These are phyloP conservation scores for Drosophila tsacasi DNA, from an alignment of 1,140 invertebrate species.

Conservation along the genomic window DNA sequence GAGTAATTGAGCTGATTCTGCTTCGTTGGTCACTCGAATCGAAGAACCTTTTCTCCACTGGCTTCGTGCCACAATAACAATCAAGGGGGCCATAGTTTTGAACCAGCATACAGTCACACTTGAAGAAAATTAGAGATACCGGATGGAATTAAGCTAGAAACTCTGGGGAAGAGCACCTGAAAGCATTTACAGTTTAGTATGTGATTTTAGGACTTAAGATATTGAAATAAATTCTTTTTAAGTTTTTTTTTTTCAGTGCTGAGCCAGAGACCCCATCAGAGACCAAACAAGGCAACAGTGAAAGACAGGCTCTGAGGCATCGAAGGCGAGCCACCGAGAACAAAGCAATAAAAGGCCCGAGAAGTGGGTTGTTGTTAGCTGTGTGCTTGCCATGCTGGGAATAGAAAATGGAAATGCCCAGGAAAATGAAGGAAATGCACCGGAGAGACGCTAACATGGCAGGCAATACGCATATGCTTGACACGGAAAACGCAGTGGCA, in stretches of 20 bases:
- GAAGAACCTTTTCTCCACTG: conserved; percentile 24
- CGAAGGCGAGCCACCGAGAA: conserved; percentile 49
- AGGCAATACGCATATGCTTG: conserved; percentile 70
- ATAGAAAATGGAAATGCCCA: conserved; percentile 54
- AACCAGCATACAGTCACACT: conserved; percentile 6
- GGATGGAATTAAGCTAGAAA: no score
- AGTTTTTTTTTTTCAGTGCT: conserved; percentile 19
- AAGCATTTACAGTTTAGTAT: no score
- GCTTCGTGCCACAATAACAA: conserved; percentile 60
- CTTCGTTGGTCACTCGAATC: conserved; percentile 35
- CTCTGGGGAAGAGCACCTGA: neutral
- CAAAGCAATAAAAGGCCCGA: conserved; percentile 71
- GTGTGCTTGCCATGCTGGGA: conserved; percentile 46
- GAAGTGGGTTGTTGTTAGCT: conserved; percentile 63
- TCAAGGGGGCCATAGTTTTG: conserved; percentile 20
- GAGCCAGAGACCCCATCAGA: neutral
- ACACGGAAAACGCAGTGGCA: conserved; percentile 72
- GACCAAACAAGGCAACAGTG: conserved; percentile 72
- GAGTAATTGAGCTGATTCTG: conserved; percentile 73
- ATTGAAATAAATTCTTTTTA: neutral
- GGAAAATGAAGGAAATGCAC: conserved; percentile 76
- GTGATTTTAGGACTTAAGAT: no score
- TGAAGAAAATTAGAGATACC: conserved; percentile 1
- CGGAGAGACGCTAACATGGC: conserved; percentile 21
- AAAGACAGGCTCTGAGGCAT: conserved; percentile 42